A percentile compares a stretch with the other conserved stretches of the same genome.
phyloP scores from a whole-genome alignment of 53 echinoderm and acorn worm genomes.

The Stichopus horrens region DNA sequence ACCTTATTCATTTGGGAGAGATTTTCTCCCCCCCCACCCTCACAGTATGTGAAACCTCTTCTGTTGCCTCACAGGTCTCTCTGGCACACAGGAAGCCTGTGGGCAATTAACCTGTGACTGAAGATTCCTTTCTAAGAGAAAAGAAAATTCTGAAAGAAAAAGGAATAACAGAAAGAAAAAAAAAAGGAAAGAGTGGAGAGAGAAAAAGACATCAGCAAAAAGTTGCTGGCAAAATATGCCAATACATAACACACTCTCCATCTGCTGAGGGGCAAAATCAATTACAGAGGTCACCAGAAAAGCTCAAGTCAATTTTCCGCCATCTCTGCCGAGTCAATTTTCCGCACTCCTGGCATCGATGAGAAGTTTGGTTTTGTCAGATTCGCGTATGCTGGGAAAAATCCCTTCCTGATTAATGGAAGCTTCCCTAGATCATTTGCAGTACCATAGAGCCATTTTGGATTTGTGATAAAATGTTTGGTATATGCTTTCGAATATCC shows the following conservation, averaged over 20 bases:
- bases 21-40: neutral
- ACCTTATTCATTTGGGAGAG: neutral
- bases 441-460: too few relatives aligned
- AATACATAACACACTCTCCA: slow-evolving; percentile 29
- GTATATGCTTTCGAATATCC: too few relatives aligned
- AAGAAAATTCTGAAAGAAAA: neutral
- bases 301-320: slow-evolving; percentile 36
- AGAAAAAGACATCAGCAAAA: slow-evolving; percentile 23
- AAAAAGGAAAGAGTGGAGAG: neutral
- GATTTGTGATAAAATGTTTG: too few relatives aligned
- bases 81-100: slow-evolving; percentile 43
- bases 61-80: neutral
- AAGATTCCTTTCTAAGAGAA: neutral
- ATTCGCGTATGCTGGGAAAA: too few relatives aligned
- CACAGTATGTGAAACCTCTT: slow-evolving; percentile 5
- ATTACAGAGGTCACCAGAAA: slow-evolving; percentile 32
- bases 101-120: slow-evolving; percentile 30
- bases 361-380: slow-evolving; percentile 1
- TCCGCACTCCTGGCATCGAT: slow-evolving; percentile 8
- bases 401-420: too few relatives aligned
- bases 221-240: slow-evolving; percentile 38
- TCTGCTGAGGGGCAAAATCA: slow-evolving; percentile 36
- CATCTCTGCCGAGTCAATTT: slow-evolving; percentile 22
- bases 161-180: too few relatives aligned
- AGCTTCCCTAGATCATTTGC: too few relatives aligned